phyloP scores from a whole-genome alignment of 2,113 vertebrate genomes.

The Amphiprion ocellaris region DNA sequence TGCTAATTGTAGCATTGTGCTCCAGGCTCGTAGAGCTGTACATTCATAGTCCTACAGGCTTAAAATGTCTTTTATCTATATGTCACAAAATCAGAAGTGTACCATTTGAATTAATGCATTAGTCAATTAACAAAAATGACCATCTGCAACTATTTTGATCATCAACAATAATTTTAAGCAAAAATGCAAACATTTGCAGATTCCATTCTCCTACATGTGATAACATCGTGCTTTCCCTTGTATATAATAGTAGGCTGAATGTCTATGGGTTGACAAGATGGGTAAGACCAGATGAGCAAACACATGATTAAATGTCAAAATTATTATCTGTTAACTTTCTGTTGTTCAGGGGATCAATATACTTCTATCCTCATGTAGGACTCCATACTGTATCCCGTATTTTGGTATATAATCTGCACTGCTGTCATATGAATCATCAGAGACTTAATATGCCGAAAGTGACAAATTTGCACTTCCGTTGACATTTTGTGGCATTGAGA shows the following conservation, averaged over 20 bases:
- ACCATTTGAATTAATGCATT: too few relatives aligned
- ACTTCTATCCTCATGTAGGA: neutral
- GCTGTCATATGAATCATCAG: neutral
- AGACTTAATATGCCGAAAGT: slow-evolving; percentile 10
- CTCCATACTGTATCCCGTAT: neutral
- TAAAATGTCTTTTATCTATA: too few relatives aligned
- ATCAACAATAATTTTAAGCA: neutral
- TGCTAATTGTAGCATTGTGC: neutral
- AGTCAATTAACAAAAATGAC: too few relatives aligned
- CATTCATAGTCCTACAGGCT: too few relatives aligned
- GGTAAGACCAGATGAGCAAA: neutral
- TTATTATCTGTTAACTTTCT: too few relatives aligned
- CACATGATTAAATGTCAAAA: too few relatives aligned
- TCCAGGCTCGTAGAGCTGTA: neutral
- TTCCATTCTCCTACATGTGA: neutral
- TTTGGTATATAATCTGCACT: neutral
- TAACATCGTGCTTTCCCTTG: neutral
- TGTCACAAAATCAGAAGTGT: too few relatives aligned
- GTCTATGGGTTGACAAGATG: too few relatives aligned
- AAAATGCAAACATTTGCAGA: neutral
- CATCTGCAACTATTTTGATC: too few relatives aligned
- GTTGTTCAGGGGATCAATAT: neutral
- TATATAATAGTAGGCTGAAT: too few relatives aligned
- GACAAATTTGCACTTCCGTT: slow-evolving; percentile 44
- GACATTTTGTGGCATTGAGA: slow-evolving; percentile 57